A percentile compares a stretch with the other conserved stretches of the same genome.
Conservation (phyloP, 2,888 invertebrate genomes). For the Elaeidobius kamerunicus region DNA sequence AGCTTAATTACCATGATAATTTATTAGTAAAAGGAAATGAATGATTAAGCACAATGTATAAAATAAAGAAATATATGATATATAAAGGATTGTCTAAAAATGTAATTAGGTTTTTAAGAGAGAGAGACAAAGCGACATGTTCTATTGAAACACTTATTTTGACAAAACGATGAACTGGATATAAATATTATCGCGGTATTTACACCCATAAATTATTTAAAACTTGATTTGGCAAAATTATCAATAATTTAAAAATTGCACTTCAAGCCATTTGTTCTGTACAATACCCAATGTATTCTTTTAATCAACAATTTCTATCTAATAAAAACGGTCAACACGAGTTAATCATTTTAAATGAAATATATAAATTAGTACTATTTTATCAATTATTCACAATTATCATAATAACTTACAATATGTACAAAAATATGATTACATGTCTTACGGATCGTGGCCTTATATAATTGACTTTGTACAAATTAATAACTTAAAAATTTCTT, state of each 20-base stretch:
- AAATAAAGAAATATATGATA: too few relatives aligned
- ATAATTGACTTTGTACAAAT: conserved; percentile 56
- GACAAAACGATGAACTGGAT: too few relatives aligned
- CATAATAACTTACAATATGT: conserved; percentile 54
- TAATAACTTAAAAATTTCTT: conserved; percentile 26
- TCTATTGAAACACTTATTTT: too few relatives aligned
- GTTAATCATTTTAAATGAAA: conserved; percentile 53
- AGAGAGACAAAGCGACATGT: too few relatives aligned
- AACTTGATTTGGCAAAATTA: too few relatives aligned
- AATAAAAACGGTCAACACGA: conserved; percentile 52
- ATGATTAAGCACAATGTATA: too few relatives aligned
- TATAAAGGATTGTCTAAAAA: too few relatives aligned
- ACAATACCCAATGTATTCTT: conserved; percentile 43
- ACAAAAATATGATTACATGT: conserved; percentile 56
- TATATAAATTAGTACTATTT: conserved; percentile 51
- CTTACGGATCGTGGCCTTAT: conserved; percentile 45
- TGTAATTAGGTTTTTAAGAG: too few relatives aligned
- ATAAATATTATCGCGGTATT: too few relatives aligned
- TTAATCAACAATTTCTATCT: conserved; percentile 46
- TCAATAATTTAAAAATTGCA: conserved; percentile 46
- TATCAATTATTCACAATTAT: conserved; percentile 50
- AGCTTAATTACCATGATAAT: too few relatives aligned
- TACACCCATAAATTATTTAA: conserved; percentile 5
- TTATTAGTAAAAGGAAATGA: too few relatives aligned
- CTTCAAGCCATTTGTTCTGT: conserved; percentile 52